These are phyloP conservation scores for Pseudolaguvia tuberculata DNA, from an alignment of 2,113 vertebrate species.

Conservation along the genomic window DNA sequence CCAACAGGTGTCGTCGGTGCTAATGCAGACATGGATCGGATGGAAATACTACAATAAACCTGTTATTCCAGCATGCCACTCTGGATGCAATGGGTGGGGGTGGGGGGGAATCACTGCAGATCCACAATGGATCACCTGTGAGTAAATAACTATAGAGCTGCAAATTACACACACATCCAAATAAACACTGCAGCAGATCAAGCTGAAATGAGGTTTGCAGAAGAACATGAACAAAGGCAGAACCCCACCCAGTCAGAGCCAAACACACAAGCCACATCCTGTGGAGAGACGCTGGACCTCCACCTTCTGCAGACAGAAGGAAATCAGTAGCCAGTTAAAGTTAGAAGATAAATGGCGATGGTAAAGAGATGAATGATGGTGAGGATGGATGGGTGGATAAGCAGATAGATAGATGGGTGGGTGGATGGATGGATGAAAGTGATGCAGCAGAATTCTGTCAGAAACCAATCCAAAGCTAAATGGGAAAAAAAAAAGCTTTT, in stretches of 20 bases:
- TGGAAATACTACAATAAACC: too few relatives aligned
- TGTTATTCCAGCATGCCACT: too few relatives aligned
- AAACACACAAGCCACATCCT: slow-evolving; percentile 11
- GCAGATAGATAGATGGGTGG: not conserved
- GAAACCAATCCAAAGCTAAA: not conserved
- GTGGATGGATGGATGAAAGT: not conserved
- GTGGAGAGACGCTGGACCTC: not conserved
- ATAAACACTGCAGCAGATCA: not conserved
- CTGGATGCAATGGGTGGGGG: too few relatives aligned
- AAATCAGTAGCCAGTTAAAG: not conserved
- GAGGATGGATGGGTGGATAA: not conserved
- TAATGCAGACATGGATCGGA: too few relatives aligned
- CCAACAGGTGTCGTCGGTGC: too few relatives aligned
- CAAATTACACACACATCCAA: slow-evolving; percentile 3
- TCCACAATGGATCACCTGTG: too few relatives aligned
- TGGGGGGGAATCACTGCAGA: too few relatives aligned
- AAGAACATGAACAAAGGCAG: slow-evolving; percentile 30
- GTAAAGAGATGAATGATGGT: too few relatives aligned
- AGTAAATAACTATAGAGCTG: too few relatives aligned
- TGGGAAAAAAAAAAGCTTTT: too few relatives aligned
- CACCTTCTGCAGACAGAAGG: not conserved
- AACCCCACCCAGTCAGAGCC: slow-evolving; percentile 36
- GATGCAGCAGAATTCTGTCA: slow-evolving; percentile 7
- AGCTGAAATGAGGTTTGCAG: not conserved
- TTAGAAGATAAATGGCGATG: not conserved